Percentiles rank a stretch among this genome's conserved stretches.
Evolutionary conservation across 2,888 invertebrate species (phyloP).

Genomic region (Epirrhoe tristata): DNA sequence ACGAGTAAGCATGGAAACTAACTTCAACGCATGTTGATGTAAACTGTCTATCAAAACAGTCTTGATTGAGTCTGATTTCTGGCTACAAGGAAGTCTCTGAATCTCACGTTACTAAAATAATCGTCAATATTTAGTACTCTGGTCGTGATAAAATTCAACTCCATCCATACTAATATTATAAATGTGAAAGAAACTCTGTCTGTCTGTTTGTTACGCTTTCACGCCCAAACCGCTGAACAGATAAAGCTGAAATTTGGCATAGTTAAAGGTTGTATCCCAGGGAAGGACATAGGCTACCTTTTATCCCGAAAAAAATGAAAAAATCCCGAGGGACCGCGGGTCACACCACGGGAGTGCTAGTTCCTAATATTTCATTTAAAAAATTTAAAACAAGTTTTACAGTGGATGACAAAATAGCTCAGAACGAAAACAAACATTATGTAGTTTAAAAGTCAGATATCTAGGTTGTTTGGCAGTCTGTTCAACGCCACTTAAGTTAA

Average conservation of each 20-base stretch:
- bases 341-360: too few species aligned
- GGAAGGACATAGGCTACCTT: too few species aligned
- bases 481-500: background rate
- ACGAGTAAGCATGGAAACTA: background rate
- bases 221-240: too few species aligned
- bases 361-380: background rate
- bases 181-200: too few species aligned
- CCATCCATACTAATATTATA: too few species aligned
- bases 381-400: too few species aligned
- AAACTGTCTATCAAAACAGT: background rate
- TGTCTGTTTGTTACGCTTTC: too few species aligned
- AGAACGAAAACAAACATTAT: background rate
- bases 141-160: too few species aligned
- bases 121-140: background rate
- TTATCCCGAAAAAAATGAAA: too few species aligned
- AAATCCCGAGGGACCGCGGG: too few species aligned
- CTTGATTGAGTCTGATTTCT: conserved; percentile 6
- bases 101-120: background rate
- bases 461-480: background rate
- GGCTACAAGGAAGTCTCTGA: conserved; percentile 1
- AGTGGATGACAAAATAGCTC: background rate
- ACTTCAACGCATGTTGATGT: conserved; percentile 3
- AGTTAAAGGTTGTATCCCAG: too few species aligned
- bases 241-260: too few species aligned
- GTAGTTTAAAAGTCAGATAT: background rate